These are phyloP conservation scores for Drosophila yooni DNA, from an alignment of 2,888 invertebrate genomes.

Conservation along the genomic window DNA sequence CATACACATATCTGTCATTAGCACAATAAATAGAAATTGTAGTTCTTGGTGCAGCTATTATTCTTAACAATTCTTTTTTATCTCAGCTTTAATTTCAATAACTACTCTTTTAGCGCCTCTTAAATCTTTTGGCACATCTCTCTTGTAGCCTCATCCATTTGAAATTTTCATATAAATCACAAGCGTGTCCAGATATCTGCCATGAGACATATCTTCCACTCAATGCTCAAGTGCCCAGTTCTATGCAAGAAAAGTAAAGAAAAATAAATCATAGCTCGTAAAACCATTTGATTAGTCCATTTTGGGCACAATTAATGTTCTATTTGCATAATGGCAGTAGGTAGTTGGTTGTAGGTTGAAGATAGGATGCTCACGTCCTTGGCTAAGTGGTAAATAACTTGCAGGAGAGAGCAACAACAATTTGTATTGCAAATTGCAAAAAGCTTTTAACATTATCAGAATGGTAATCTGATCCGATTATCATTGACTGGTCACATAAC, in stretches of 20 bases:
- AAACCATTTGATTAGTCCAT: constrained; percentile 36
- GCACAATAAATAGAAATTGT: not conserved
- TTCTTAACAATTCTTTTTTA: not conserved
- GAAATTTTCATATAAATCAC: constrained; percentile 12
- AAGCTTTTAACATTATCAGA: constrained; percentile 77
- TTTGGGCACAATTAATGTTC: constrained; percentile 41
- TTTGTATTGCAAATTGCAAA: constrained; percentile 78
- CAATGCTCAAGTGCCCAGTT: not conserved
- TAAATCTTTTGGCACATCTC: constrained; percentile 17
- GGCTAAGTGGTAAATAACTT: constrained; percentile 63
- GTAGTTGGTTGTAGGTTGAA: not conserved
- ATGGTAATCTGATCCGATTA: constrained; percentile 78
- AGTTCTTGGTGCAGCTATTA: not conserved
- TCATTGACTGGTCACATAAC: constrained; percentile 73
- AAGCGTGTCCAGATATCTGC: not conserved
- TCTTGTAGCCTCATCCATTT: not conserved
- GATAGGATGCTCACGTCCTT: constrained; percentile 34
- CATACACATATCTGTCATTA: not conserved
- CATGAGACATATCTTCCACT: constrained; percentile 18
- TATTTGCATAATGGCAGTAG: constrained; percentile 26
- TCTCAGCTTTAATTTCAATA: not conserved
- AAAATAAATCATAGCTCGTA: constrained; percentile 18
- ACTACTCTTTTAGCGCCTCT: not conserved
- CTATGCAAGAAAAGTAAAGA: not conserved
- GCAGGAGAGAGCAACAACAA: constrained; percentile 56